These are phyloP conservation scores for Mycetomoellerius zeteki DNA, from an alignment of 1,140 invertebrate species.

Conservation along the genomic window DNA sequence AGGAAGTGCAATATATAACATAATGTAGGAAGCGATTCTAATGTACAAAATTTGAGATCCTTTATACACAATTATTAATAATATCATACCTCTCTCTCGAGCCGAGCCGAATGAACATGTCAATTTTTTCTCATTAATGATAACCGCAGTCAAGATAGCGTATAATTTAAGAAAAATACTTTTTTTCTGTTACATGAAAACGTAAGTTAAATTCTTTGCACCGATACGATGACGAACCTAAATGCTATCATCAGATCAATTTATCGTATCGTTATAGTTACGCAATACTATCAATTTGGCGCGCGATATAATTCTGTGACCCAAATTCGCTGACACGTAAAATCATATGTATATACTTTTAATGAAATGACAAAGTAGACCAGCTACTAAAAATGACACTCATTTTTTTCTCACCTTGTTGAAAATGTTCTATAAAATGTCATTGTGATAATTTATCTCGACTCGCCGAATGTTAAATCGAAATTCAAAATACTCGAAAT, in stretches of 20 bases:
- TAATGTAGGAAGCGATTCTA: not conserved
- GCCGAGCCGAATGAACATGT: not conserved
- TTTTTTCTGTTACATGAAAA: constrained; percentile 21
- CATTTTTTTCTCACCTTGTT: not conserved
- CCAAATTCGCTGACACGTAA: constrained; percentile 54
- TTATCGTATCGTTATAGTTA: constrained; percentile 40
- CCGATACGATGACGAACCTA: constrained; percentile 50
- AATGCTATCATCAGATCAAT: constrained; percentile 27
- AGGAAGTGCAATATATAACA: not conserved
- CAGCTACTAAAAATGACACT: not conserved
- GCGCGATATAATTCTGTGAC: constrained; percentile 53
- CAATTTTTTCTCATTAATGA: constrained; percentile 1
- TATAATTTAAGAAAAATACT: constrained; percentile 24
- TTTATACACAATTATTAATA: not conserved
- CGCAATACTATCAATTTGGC: constrained; percentile 58
- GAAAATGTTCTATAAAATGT: not conserved
- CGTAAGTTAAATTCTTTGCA: constrained; percentile 39
- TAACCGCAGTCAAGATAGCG: not conserved
- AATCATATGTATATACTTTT: constrained; percentile 42
- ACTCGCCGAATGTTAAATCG: constrained; percentile 1
- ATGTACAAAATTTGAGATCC: not conserved
- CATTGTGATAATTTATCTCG: constrained; percentile 10
- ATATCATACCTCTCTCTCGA: not conserved
- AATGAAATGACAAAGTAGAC: constrained; percentile 15
- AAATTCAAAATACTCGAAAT: constrained; percentile 13